Evolutionary conservation across 2,888 invertebrate species (phyloP).

Genomic region (Linyphia triangularis): DNA sequence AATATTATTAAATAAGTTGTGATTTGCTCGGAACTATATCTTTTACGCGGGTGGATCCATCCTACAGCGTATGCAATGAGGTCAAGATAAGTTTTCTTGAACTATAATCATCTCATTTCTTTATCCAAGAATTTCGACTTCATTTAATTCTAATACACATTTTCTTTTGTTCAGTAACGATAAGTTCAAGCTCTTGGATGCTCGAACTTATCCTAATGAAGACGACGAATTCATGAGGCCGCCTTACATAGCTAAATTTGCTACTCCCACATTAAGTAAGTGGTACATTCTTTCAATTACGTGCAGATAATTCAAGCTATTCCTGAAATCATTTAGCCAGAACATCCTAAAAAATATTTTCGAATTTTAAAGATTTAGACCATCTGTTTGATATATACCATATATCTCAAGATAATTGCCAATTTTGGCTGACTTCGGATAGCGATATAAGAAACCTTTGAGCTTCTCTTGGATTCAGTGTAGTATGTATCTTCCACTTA

Average conservation of each 20-base stretch:
- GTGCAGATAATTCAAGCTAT: neutral
- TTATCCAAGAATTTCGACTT: neutral
- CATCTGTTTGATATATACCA: neutral
- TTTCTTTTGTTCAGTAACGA: slow-evolving; percentile 44
- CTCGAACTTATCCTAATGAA: slow-evolving; percentile 36
- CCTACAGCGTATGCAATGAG: no score
- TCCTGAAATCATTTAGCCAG: neutral
- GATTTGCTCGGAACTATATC: no score
- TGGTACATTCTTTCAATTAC: no score
- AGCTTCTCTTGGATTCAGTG: no score
- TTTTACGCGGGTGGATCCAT: no score
- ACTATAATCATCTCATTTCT: neutral
- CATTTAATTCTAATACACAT: no score
- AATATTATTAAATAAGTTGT: no score
- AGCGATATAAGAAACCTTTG: no score
- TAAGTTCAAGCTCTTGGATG: slow-evolving; percentile 35
- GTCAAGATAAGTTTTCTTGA: no score
- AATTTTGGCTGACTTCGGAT: no score
- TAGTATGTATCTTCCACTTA: no score
- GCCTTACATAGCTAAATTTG: slow-evolving; percentile 65
- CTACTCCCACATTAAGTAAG: slow-evolving; percentile 69
- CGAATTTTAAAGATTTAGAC: neutral
- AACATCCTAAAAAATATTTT: neutral
- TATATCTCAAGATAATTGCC: neutral
- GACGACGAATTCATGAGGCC: slow-evolving; percentile 72